Base-by-base conservation (phyloP, 2,888 invertebrate species). In the Mythimna lalbum region DNA sequence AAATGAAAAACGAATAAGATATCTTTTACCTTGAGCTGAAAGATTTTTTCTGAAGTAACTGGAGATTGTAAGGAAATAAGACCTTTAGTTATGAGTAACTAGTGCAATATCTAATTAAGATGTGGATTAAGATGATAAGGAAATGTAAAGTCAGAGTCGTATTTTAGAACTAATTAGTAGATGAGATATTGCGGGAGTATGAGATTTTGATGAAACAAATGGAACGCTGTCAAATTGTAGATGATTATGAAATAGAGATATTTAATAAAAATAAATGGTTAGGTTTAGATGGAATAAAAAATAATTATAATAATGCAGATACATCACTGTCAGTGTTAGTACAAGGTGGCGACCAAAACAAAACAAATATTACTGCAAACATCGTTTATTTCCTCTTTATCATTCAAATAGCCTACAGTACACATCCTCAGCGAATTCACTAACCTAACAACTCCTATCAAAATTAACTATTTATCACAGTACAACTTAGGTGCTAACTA, bases 381-480 rank as follows among this genome's bases (percentile, higher is more conserved):
- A 80, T 79, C 78, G 68, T 87, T 86, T 87, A 89, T 87, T 90
- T 72, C 76, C 69, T 61, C 82, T 63, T 69, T 63, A 81, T 79
- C 77, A 78, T 77, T 63, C 80, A 80, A 65, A 71, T 80, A 72
- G 59, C 63, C 78, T 85, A 82, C 69, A 76, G 68, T 77, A 76
- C 80, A 81, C 73, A 82, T 76, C 59, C 56, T 72, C 60, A 69
- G 75, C 60, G 77, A 73, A 68, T 73, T 74, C 59, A 56, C 50
- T 79, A 76, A 71, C 72, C 80, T 84, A 82, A 73, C 70, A 76
- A 69, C 74, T 69, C 63, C 84, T 84, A 77, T 61, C 84, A 81
- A 87, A 86, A 85, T 85, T 77, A 89, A 89, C 87, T 89, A 88
- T 80, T 82, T 90, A 93, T 93, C 93, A 94, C 94, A 94, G 93